Evolutionary conservation across 2,113 vertebrate species (phyloP).

Genomic region (Myodes glareolus): DNA sequence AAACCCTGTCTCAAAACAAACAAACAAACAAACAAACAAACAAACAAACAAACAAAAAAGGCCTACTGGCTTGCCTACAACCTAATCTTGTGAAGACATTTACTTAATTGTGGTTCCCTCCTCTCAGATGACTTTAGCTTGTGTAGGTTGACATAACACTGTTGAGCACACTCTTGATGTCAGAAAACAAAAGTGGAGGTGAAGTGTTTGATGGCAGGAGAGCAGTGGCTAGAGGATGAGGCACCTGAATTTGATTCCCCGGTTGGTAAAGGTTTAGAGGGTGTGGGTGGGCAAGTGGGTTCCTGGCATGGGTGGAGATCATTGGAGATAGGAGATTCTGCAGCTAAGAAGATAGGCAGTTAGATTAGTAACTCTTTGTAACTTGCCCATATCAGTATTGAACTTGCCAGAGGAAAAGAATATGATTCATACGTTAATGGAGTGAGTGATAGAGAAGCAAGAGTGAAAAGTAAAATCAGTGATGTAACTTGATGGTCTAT

Average conservation of each 20-base stretch:
- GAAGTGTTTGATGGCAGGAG: neutral
- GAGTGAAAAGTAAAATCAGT: neutral
- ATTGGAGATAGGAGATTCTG: neutral
- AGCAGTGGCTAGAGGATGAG: neutral
- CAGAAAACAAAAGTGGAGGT: neutral
- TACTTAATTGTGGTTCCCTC: neutral
- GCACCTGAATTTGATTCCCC: neutral
- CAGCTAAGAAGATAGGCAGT: neutral
- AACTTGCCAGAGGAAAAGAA: slow-evolving; percentile 7
- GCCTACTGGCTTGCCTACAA: neutral
- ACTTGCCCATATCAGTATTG: neutral
- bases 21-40: no score
- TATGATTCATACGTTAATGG: neutral
- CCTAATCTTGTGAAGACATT: neutral
- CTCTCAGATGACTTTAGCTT: neutral
- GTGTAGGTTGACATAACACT: neutral
- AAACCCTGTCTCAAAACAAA: no score
- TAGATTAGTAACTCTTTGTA: neutral
- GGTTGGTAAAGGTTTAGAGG: neutral
- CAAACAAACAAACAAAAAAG: no score
- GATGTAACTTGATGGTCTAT: neutral
- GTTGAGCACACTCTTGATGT: neutral
- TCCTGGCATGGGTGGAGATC: neutral
- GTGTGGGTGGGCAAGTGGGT: neutral
- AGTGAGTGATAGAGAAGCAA: neutral